Percentiles rank a stretch among this genome's conserved stretches.
phyloP scores from a whole-genome alignment of 1,140 invertebrate species.

The Pseudomyrmex sp. region DNA sequence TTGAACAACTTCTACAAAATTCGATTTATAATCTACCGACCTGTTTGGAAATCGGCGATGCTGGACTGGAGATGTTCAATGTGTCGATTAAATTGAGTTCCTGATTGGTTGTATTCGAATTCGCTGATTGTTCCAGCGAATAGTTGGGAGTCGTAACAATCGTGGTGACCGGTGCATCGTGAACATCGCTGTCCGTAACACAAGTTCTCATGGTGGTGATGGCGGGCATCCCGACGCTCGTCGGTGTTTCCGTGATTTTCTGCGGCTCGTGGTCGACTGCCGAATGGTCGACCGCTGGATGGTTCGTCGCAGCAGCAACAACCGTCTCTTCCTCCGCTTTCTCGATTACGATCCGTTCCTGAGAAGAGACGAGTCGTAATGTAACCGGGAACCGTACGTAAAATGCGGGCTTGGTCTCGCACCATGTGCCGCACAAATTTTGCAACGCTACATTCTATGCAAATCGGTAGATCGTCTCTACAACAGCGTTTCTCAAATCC shows the following conservation, averaged over 20 bases:
- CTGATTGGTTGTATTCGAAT: conserved; percentile 62
- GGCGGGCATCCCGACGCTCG: conserved; percentile 45
- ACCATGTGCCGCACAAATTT: conserved; percentile 77
- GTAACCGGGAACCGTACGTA: conserved; percentile 52
- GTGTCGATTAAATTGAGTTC: conserved; percentile 47
- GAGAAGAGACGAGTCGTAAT: conserved; percentile 63
- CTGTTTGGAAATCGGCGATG: conserved; percentile 79
- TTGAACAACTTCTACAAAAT: not conserved
- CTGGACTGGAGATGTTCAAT: conserved; percentile 74
- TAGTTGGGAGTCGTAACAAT: not conserved
- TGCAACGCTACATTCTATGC: conserved; percentile 84
- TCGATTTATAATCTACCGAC: conserved; percentile 64
- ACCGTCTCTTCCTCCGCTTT: conserved; percentile 69
- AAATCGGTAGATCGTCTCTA: conserved; percentile 70
- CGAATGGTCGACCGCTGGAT: conserved; percentile 67
- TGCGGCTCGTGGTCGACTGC: conserved; percentile 75
- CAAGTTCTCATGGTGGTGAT: conserved; percentile 24
- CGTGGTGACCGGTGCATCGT: conserved; percentile 45
- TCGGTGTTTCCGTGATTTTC: conserved; percentile 61
- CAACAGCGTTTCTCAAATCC: conserved; percentile 74
- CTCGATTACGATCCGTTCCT: conserved; percentile 80
- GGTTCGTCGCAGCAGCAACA: conserved; percentile 57
- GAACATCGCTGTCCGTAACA: conserved; percentile 50
- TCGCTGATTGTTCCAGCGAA: conserved; percentile 66
- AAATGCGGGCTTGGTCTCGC: conserved; percentile 42